These are phyloP conservation scores for Andrena camellia DNA, from an alignment of 2,888 invertebrate species.

Conservation along the genomic window DNA sequence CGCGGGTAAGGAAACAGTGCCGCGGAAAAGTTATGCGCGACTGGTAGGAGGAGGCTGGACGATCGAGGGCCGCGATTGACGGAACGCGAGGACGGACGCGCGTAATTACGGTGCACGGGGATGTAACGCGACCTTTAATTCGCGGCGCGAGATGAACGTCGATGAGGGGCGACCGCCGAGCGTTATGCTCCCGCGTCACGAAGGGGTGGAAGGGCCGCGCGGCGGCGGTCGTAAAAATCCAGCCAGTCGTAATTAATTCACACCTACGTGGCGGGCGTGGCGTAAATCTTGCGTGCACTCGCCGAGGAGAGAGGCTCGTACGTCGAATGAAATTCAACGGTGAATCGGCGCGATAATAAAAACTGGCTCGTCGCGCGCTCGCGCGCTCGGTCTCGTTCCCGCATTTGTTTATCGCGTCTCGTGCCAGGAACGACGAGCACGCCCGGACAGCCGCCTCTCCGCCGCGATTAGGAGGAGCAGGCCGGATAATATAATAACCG, in stretches of 20 bases:
- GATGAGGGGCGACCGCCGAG: slow-evolving; percentile 39
- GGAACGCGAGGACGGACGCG: neutral
- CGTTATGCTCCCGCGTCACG: slow-evolving; percentile 44
- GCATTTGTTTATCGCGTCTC: slow-evolving; percentile 57
- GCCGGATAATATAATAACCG: slow-evolving; percentile 71
- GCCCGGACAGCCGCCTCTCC: slow-evolving; percentile 30
- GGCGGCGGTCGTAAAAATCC: slow-evolving; percentile 19
- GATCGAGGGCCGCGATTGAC: neutral
- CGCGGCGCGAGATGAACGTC: slow-evolving; percentile 35
- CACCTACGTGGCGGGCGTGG: slow-evolving; percentile 37
- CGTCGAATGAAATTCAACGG: too few species aligned
- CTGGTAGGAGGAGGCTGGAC: too few species aligned
- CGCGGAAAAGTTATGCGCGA: neutral
- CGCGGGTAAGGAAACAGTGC: neutral
- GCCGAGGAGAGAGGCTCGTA: too few species aligned
- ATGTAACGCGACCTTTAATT: slow-evolving; percentile 56
- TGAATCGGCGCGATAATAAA: slow-evolving; percentile 19
- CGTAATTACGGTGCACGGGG: neutral
- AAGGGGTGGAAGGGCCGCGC: neutral
- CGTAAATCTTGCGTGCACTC: neutral
- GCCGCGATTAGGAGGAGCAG: slow-evolving; percentile 66
- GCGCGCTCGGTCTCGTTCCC: slow-evolving; percentile 60
- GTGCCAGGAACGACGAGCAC: slow-evolving; percentile 36
- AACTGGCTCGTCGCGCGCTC: neutral
- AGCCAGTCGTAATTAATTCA: slow-evolving; percentile 47